These are phyloP conservation scores for Papilio polytes DNA, from an alignment of 1,140 invertebrate species.

Conservation along the genomic window DNA sequence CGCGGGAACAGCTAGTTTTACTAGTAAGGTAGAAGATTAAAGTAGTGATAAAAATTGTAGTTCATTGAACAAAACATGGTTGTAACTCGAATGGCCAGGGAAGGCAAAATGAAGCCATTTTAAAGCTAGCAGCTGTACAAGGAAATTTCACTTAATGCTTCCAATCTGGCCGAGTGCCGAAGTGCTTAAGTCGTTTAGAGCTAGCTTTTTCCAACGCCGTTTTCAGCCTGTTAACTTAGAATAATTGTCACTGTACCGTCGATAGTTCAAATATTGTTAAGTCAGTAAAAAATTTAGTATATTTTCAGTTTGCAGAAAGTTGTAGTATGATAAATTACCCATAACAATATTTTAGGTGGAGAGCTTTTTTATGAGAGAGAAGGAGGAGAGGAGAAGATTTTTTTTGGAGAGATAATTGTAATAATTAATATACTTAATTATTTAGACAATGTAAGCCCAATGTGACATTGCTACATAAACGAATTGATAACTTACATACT, in stretches of 20 bases:
- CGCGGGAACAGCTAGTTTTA: too few relatives aligned
- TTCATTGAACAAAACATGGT: conserved; percentile 3
- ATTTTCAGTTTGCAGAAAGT: too few relatives aligned
- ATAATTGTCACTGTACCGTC: conserved; percentile 8
- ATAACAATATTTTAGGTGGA: too few relatives aligned
- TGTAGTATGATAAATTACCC: too few relatives aligned
- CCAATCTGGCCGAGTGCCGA: conserved; percentile 27
- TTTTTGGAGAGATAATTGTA: too few relatives aligned
- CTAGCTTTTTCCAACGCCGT: neutral
- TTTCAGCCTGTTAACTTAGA: conserved; percentile 21
- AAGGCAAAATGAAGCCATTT: conserved; percentile 29
- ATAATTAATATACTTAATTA: too few relatives aligned
- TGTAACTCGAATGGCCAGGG: conserved; percentile 14
- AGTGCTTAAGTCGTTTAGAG: conserved; percentile 24
- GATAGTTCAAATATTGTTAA: conserved; percentile 3
- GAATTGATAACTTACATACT: too few relatives aligned
- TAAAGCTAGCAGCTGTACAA: conserved; percentile 27
- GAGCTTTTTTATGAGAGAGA: too few relatives aligned
- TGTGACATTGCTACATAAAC: too few relatives aligned
- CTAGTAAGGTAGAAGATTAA: neutral
- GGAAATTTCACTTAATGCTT: conserved; percentile 29
- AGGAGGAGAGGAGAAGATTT: too few relatives aligned
- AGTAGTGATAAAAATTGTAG: neutral
- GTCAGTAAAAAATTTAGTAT: too few relatives aligned
- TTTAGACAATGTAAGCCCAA: too few relatives aligned